A percentile compares a stretch with the other conserved stretches of the same genome.
Conservation (phyloP, 1,140 invertebrate genomes). For the Drosophila tsacasi region DNA sequence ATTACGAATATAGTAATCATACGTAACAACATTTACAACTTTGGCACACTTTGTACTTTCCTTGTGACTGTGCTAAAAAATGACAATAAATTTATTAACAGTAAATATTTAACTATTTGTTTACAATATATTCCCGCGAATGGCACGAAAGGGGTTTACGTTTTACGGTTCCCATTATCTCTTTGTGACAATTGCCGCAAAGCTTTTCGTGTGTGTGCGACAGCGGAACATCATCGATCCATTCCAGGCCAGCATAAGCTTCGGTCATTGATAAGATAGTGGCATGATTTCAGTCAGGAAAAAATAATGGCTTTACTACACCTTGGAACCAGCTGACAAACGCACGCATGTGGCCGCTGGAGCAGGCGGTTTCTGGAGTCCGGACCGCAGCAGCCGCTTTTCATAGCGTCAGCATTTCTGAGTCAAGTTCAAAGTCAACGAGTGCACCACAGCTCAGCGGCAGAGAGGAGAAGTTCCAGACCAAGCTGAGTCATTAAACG, state of each 20-base stretch:
- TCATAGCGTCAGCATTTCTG: neutral
- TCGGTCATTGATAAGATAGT: slow-evolving; percentile 65
- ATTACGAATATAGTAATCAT: neutral
- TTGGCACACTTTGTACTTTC: neutral
- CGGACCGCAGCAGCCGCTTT: neutral
- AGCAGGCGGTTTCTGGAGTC: neutral
- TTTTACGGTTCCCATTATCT: slow-evolving; percentile 26
- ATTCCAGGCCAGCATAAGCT: slow-evolving; percentile 43
- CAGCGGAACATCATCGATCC: slow-evolving; percentile 18
- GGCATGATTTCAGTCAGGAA: slow-evolving; percentile 49
- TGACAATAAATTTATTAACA: slow-evolving; percentile 7
- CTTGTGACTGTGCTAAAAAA: slow-evolving; percentile 6
- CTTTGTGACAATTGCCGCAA: slow-evolving; percentile 23
- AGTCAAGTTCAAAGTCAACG: slow-evolving; percentile 66
- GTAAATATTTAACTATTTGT: slow-evolving; percentile 24
- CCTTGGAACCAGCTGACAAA: slow-evolving; percentile 7
- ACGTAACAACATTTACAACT: slow-evolving; percentile 10
- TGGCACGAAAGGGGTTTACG: slow-evolving; percentile 7
- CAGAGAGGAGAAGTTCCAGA: slow-evolving; percentile 14
- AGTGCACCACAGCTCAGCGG: slow-evolving; percentile 30
- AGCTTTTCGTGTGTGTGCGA: slow-evolving; percentile 16
- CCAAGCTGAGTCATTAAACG: slow-evolving; percentile 24
- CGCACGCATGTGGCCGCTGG: slow-evolving; percentile 18
- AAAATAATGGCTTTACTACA: slow-evolving; percentile 29
- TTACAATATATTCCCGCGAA: slow-evolving; percentile 13